Conservation (phyloP, 2,888 invertebrate genomes). For the Mesorhabditis belari region DNA sequence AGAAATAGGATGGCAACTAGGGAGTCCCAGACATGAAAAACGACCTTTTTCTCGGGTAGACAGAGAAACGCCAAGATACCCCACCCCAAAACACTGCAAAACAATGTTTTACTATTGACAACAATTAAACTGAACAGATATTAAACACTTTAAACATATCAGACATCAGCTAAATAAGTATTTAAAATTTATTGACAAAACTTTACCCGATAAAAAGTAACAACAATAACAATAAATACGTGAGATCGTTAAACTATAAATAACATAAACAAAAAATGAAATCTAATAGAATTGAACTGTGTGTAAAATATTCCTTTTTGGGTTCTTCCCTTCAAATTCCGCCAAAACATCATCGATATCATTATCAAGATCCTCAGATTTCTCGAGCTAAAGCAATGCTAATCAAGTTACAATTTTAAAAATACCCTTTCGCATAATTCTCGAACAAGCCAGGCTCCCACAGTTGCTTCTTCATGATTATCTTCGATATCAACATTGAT, state of each 20-base stretch:
- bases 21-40: too few species aligned
- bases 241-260: background rate
- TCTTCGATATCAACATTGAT: constrained; percentile 98
- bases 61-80: too few species aligned
- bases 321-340: constrained; percentile 78
- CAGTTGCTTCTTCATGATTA: constrained; percentile 97
- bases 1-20: too few species aligned
- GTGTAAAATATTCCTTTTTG: constrained; percentile 73
- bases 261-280: background rate
- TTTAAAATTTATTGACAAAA: too few species aligned
- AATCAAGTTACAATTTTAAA: background rate
- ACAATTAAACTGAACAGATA: too few species aligned
- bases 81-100: too few species aligned
- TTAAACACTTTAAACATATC: too few species aligned
- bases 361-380: constrained; percentile 86
- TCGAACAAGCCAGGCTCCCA: constrained; percentile 94
- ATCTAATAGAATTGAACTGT: constrained; percentile 83
- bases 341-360: constrained; percentile 92
- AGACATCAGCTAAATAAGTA: too few species aligned
- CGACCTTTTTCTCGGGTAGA: too few species aligned
- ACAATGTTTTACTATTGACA: too few species aligned
- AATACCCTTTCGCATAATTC: constrained; percentile 82
- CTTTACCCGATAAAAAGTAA: background rate
- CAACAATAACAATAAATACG: too few species aligned
- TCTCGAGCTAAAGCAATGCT: constrained; percentile 66